Evolutionary conservation across 1,140 invertebrate genomes (phyloP).

Genomic region (Latrodectus geometricus): DNA sequence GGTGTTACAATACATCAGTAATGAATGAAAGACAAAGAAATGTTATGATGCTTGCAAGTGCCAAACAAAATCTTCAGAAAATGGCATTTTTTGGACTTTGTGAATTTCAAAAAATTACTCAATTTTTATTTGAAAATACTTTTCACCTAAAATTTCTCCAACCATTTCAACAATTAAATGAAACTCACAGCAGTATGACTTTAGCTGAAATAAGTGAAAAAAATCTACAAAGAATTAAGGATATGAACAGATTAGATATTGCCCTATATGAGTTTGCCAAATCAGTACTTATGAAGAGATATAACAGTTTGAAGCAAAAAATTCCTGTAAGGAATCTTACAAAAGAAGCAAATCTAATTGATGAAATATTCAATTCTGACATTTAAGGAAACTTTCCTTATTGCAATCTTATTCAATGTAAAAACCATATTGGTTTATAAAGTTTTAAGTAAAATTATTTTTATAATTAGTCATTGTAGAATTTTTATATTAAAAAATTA

Average conservation of each 20-base stretch:
- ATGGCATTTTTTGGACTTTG: constrained; percentile 98
- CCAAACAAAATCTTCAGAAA: constrained; percentile 91
- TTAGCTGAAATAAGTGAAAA: constrained; percentile 79
- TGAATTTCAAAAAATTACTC: constrained; percentile 93
- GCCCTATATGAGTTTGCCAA: constrained; percentile 95
- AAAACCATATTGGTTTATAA: neutral
- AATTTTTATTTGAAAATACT: constrained; percentile 97
- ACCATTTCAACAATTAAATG: constrained; percentile 90
- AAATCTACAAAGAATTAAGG: constrained; percentile 80
- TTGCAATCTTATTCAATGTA: neutral
- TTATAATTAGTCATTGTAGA: neutral
- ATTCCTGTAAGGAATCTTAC: neutral
- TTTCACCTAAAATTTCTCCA: constrained; percentile 91
- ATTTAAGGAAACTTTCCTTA: neutral
- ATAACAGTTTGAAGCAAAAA: constrained; percentile 68
- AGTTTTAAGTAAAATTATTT: neutral
- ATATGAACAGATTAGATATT: constrained; percentile 89
- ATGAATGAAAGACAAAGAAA: constrained; percentile 77
- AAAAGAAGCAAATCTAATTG: constrained; percentile 6
- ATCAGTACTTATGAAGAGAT: constrained; percentile 86
- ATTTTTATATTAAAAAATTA: no score
- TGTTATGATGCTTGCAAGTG: constrained; percentile 88
- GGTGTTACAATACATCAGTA: constrained; percentile 91
- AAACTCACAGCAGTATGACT: constrained; percentile 83
- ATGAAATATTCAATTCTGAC: constrained; percentile 40